Evolutionary conservation across 2,113 vertebrate genomes (phyloP).

Genomic region (Hydropotes inermis): DNA sequence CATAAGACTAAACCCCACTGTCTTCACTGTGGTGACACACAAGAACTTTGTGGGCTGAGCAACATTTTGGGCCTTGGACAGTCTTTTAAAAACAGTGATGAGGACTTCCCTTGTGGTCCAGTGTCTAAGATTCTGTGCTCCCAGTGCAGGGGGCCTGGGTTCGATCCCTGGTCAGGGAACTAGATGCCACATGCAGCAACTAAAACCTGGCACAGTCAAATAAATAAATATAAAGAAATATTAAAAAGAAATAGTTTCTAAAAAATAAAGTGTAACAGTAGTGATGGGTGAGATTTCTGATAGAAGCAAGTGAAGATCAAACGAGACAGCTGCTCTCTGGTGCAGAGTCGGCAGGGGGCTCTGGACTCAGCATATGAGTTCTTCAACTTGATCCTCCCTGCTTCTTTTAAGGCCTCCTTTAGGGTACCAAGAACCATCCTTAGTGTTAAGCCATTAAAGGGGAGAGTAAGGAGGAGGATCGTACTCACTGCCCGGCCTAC

Average conservation of each 20-base stretch:
- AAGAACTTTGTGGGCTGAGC: not conserved
- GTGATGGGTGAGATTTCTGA: not conserved
- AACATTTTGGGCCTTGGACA: not conserved
- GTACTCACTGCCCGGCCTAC: not conserved
- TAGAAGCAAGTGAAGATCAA: not conserved
- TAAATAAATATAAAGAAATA: not conserved
- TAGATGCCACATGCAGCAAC: not conserved
- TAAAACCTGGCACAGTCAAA: not conserved
- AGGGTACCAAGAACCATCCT: not conserved
- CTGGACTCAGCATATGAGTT: not conserved
- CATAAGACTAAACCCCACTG: not conserved
- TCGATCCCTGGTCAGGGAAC: not conserved
- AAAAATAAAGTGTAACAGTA: not conserved
- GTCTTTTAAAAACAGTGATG: not conserved
- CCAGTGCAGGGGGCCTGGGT: not conserved
- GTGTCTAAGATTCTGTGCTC: not conserved
- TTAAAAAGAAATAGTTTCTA: not conserved
- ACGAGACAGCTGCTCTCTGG: not conserved
- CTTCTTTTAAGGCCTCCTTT: not conserved
- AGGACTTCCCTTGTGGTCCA: not conserved
- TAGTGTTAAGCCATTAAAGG: not conserved
- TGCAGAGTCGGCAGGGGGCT: not conserved
- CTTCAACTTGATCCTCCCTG: not conserved
- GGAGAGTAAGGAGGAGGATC: not conserved
- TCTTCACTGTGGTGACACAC: not conserved